Evolutionary conservation across 2,888 invertebrate species (phyloP).

Genomic region (Eupeodes latifasciatus): DNA sequence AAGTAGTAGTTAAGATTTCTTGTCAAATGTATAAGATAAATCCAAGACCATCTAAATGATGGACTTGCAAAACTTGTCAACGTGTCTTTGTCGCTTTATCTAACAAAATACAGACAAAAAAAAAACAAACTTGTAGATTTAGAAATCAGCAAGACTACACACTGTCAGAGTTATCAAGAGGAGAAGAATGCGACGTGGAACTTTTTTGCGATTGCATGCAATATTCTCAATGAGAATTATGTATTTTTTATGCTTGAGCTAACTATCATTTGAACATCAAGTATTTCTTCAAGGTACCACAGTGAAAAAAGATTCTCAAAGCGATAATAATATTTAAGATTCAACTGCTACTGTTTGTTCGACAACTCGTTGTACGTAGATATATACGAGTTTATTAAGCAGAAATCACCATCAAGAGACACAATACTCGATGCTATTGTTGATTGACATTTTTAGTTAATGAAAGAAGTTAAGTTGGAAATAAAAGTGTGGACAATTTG

Average conservation of each 20-base stretch:
- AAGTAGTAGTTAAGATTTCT: constrained; percentile 28
- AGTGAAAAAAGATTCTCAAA: constrained; percentile 9
- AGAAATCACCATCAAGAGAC: no score
- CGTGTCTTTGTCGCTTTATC: constrained; percentile 48
- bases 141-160: constrained; percentile 24
- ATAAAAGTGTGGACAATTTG: no score
- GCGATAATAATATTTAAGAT: constrained; percentile 13
- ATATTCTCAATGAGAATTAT: constrained; percentile 43
- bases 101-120: background rate
- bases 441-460: no score
- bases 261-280: constrained; percentile 12
- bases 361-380: background rate
- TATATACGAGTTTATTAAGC: no score
- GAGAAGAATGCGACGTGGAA: constrained; percentile 4
- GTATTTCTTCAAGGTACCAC: background rate
- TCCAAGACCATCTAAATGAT: constrained; percentile 37
- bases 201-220: constrained; percentile 36
- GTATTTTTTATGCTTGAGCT: background rate
- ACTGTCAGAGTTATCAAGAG: background rate
- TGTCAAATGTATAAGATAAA: constrained; percentile 35
- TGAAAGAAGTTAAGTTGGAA: no score
- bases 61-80: constrained; percentile 60
- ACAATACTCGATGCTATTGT: no score
- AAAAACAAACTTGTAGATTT: constrained; percentile 48
- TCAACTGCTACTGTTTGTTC: constrained; percentile 13